Evolutionary conservation across 1,140 invertebrate genomes (phyloP), one percentile per base, ranked within the genome.

Genomic region (Lucilia cuprina): DNA sequence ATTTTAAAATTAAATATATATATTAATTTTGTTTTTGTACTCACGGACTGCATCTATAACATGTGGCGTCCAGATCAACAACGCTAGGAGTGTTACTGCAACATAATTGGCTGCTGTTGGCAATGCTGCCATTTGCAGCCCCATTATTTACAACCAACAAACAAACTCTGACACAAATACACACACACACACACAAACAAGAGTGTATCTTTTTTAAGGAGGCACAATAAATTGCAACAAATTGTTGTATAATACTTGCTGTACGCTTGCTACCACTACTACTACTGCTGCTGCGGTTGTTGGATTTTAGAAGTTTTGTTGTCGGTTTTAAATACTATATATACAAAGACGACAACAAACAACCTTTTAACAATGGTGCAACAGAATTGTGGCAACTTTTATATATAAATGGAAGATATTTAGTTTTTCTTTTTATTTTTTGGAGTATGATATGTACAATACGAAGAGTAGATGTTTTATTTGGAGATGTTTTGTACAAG

Each of bases 31-130:
- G 25, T 70, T 21, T 70, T 88, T 86, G 82, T 90, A 90, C 89
- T 90, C 86, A 90, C 89, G 89, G 89, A 87, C 88, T 89, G 89
- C 89, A 90, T 90, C 88, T 83, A 89, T 87, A 85, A 84, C 78
- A 85, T 77, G 55, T 85, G 89, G 88, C 74, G 85, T 86, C 89
- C 89, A 89, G 86, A 87, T 86, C 84, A 90, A 86, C 86, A 90
- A 87, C 85, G 87, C 82, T 55, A 90, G 84, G 80, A 88, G 85
- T 60, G 82, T 82, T 83, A 86, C 86, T 88, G 89, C 89, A 88
- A 88, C 85, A 83, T 74, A 83, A 86, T 86, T 86, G 86, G 85
- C 86, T 86, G 86, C 86, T 88, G 85, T 88, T 90, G 84, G 84
- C 84, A 85, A 49, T 84, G 83, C 84, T 86, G 89, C 89, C 88